These are phyloP conservation scores for Cyprinodon diabolis DNA, from an alignment of 2,797 vertebrate species.

Conservation along the genomic window DNA sequence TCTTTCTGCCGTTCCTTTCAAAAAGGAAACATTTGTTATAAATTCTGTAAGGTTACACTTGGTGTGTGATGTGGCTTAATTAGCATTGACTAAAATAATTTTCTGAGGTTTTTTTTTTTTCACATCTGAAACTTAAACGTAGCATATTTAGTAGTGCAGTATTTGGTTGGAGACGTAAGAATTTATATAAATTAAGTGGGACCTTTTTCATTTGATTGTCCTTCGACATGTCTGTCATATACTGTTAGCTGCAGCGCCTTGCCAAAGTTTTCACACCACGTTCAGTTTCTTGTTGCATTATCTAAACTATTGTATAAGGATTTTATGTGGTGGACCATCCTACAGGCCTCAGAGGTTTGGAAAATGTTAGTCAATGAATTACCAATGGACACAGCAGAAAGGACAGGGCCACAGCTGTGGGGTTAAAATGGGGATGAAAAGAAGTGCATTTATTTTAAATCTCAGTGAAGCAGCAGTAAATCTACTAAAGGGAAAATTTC, in stretches of 20 bases:
- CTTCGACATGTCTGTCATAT: neutral
- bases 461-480: too few relatives aligned
- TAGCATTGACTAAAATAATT: too few relatives aligned
- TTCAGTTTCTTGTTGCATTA: neutral
- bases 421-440: neutral
- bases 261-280: neutral
- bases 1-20: constrained; percentile 15
- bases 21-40: neutral
- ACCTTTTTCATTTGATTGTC: neutral
- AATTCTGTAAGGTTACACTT: neutral
- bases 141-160: neutral
- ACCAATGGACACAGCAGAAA: neutral
- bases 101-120: neutral
- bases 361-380: neutral
- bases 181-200: neutral
- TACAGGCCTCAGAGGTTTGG: neutral
- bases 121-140: neutral
- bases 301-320: too few relatives aligned
- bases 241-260: neutral
- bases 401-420: neutral
- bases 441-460: neutral
- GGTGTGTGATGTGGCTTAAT: neutral
- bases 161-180: neutral
- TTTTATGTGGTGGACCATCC: too few relatives aligned
- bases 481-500: neutral